Evolutionary conservation across 2,888 invertebrate species (phyloP), one percentile per base, ranked within the genome.

Genomic region (Blomia tropicalis): DNA sequence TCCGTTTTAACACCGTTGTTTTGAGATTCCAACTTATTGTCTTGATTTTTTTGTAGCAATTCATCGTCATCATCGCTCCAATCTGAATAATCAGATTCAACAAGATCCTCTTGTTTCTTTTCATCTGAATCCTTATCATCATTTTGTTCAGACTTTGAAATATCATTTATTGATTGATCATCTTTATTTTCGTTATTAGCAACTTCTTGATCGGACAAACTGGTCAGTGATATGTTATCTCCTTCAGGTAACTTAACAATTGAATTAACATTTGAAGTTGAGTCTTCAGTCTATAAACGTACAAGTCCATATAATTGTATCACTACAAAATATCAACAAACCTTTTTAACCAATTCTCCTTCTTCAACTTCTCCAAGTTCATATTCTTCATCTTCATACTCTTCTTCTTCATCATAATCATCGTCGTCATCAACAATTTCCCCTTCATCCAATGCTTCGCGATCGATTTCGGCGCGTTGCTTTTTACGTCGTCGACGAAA

Each of bases 341-440:
- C 51, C 51, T 47, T 47, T 47, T 47, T 47, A 27, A 36, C 17
- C 36, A 36, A 36, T 36, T 56, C 56, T 11, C 56, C 56, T 56
- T 56, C 56, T 56, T 56, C 56, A 4, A 22, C 25, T 31, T 56
- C 29, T 14, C 29, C 56, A n/a, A 29, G 2, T 2, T 56, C 56
- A 29, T 56, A 27, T 25, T 56, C 56, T 25, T 56, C 27, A 3
- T 47, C 51, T 27, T 47, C 51, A 27, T 47, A 47, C 22, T 47
- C 51, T 47, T 47, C 51, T 7, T 47, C 7, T 36, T 56, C 27
- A 14, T 56, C 56, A 29, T 56, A 27, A 19, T 54, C 54, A 54
- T 54, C 54, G 29, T 56, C 56, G 29, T 56, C 56, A 7, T 56
- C 56, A 14, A 56, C 56, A 56, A 56, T 56, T 56, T 56, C 56